These are phyloP conservation scores for Achatina immaculata DNA, from an alignment of 1,140 invertebrate species.

Conservation along the genomic window DNA sequence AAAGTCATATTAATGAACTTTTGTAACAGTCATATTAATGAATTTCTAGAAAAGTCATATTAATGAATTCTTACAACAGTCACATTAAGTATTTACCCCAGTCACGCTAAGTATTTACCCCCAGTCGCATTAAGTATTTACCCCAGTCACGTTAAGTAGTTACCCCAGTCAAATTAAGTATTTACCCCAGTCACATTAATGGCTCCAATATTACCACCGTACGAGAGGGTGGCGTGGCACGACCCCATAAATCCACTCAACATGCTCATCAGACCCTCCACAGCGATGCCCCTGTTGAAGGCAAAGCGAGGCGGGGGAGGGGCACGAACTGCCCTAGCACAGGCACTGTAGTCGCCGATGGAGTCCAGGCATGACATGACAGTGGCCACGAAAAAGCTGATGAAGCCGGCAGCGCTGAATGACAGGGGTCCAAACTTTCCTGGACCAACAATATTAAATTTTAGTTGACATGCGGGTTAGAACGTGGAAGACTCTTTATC, in stretches of 20 bases:
- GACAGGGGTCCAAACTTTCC: neutral
- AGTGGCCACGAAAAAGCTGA: constrained; percentile 55
- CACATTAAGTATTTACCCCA: too few species aligned
- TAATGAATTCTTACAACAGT: too few species aligned
- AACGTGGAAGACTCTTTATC: too few species aligned
- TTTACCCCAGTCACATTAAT: constrained; percentile 78
- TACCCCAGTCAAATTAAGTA: too few species aligned
- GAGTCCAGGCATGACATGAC: constrained; percentile 63
- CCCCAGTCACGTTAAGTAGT: too few species aligned
- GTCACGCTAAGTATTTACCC: too few species aligned
- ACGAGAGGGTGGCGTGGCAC: constrained; percentile 87
- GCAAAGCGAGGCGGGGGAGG: constrained; percentile 56
- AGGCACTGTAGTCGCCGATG: constrained; percentile 65
- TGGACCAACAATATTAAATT: too few species aligned
- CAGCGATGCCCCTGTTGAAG: constrained; percentile 75
- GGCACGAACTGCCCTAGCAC: constrained; percentile 45
- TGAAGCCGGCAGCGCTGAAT: constrained; percentile 52
- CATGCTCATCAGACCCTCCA: constrained; percentile 86
- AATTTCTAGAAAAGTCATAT: too few species aligned
- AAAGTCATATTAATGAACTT: too few species aligned
- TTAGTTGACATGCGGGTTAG: too few species aligned
- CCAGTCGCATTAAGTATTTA: too few species aligned
- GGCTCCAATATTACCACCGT: constrained; percentile 86
- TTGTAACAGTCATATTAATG: too few species aligned
- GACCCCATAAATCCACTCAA: constrained; percentile 85